Base-by-base conservation (phyloP, 92 coral and sea anemone genomes). In the Chrysogorgia sp. region DNA sequence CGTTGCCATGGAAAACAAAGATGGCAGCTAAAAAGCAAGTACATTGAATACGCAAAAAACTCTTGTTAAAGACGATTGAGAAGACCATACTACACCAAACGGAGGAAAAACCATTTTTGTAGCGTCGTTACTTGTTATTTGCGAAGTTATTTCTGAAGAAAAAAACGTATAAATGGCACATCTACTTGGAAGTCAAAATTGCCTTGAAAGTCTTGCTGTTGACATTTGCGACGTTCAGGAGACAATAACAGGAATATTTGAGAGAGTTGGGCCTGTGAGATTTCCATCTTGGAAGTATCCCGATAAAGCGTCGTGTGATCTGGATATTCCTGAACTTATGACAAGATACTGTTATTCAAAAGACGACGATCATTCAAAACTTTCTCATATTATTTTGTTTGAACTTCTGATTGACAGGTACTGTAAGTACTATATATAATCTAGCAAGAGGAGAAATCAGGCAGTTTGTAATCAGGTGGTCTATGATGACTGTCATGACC, bases 221-320 rank as follows among this genome's bases (percentile, higher is more conserved):
- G 98, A 93, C 77, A 71, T 93, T 15, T 56, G 75, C 55, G 98
- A 93, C 70, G 84, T 93, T 17, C 98, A 93, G 63, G 71, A 86
- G 24, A 90, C 89, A 63, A 88, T 89, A 7, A 53, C 77, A 45
- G 97, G 91, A 34, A 84, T 93, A 28, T 76, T 90, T 43, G 87
- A 92, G 50, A 90, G 97, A 41, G 97, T 86, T 25, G 99, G 99
- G 5, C 88, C 92, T 9, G 88, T 96, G 34, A 80, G 92, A 45
- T 91, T 88, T 67, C 99, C 97, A 8, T 96, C 99, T 21, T 96
- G 99, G 99, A 96, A 96, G 57, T 96, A 96, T 49, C 99, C 99
- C 13, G 99, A 96, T 59, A 96, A 96, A 40, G 86, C 88, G 34
- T 87, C 99, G 15, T 89, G 91, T 87, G 99, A 96, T 65, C 78